A percentile compares a stretch with the other conserved stretches of the same genome.
These are phyloP conservation scores for Schlechtendalia chinensis DNA, from an alignment of 1,140 invertebrate species.

Conservation along the genomic window DNA sequence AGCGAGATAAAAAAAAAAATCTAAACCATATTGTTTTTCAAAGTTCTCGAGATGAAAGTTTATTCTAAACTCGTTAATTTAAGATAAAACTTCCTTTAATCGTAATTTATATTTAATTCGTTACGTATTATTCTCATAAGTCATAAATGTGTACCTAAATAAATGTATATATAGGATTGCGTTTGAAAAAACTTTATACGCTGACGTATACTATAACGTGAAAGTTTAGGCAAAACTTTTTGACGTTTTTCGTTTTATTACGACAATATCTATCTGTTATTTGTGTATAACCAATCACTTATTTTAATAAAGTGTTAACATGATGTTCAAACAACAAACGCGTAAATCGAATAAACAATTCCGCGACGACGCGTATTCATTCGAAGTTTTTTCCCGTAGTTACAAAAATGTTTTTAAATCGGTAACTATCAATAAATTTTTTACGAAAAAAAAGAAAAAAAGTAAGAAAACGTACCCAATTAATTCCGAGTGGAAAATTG, in stretches of 20 bases:
- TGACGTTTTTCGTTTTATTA: slow-evolving; percentile 19
- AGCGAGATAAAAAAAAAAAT: too few species aligned
- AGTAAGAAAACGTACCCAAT: too few species aligned
- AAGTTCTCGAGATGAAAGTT: not conserved
- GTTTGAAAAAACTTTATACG: not conserved
- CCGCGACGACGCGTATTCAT: too few species aligned
- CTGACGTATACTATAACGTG: too few species aligned
- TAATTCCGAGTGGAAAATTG: slow-evolving; percentile 7
- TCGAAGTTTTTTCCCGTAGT: too few species aligned
- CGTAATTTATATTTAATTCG: not conserved
- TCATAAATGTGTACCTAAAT: not conserved
- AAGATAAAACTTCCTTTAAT: slow-evolving; percentile 26
- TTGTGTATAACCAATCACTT: not conserved
- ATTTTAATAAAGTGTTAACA: not conserved
- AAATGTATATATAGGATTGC: not conserved
- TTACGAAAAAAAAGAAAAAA: too few species aligned
- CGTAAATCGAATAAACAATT: not conserved
- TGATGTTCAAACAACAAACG: not conserved
- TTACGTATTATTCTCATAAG: not conserved
- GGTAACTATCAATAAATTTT: too few species aligned
- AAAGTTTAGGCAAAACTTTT: slow-evolving; percentile 2
- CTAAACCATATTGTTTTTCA: not conserved
- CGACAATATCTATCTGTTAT: not conserved
- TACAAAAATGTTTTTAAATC: too few species aligned
- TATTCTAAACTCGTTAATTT: slow-evolving; percentile 18